Conservation (phyloP, 2,113 vertebrate genomes). For the Marmota flaviventris region DNA sequence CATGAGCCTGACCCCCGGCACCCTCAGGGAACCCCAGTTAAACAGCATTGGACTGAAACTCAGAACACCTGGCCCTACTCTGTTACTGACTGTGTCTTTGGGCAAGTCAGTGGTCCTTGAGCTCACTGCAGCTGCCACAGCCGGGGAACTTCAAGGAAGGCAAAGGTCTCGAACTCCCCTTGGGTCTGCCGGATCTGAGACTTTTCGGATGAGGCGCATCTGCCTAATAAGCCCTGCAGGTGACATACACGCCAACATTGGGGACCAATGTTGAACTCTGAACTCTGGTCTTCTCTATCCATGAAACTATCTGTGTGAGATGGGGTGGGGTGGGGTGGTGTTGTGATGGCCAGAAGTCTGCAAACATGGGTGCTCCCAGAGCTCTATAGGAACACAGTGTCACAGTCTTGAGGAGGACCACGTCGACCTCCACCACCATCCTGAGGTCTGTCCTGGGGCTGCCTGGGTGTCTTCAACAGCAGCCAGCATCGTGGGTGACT, state of each 20-base stretch:
- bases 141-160: too few species aligned
- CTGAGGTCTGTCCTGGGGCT: neutral
- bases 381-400: neutral
- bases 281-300: neutral
- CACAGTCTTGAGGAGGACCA: neutral
- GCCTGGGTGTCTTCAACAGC: neutral
- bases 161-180: too few species aligned
- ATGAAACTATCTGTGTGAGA: neutral
- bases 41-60: neutral
- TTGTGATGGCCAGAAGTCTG: neutral
- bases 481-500: accelerated
- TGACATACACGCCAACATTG: too few species aligned
- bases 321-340: accelerated
- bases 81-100: neutral
- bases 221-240: too few species aligned
- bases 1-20: neutral
- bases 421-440: too few species aligned
- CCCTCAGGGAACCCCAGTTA: neutral
- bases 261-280: too few species aligned
- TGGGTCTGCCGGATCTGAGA: too few species aligned
- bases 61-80: neutral
- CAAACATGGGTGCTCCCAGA: neutral
- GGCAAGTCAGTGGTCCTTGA: too few species aligned
- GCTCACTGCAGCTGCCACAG: too few species aligned
- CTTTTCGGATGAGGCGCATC: too few species aligned